Percentiles rank a stretch among this genome's conserved stretches.
These are phyloP conservation scores for Eupithecia tripunctaria DNA, from an alignment of 2,888 invertebrate genomes.

Conservation along the genomic window DNA sequence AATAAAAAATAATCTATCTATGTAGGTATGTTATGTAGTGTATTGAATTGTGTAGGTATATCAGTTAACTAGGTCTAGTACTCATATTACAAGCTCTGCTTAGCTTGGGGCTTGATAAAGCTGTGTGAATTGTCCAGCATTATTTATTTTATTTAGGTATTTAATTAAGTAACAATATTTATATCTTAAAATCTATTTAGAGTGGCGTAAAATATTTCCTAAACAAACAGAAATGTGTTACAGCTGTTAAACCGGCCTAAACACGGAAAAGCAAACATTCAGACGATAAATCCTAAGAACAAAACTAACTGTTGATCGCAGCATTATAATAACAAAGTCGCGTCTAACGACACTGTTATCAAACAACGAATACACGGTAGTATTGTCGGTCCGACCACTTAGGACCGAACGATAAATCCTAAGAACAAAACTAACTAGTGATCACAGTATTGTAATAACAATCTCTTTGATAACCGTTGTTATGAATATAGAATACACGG, in stretches of 20 bases:
- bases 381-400: not conserved
- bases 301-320: conserved; percentile 10
- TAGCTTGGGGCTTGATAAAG: too few relatives aligned
- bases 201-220: not conserved
- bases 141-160: too few relatives aligned
- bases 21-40: too few relatives aligned
- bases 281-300: conserved; percentile 1
- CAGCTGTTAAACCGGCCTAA: not conserved
- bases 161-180: conserved; percentile 3
- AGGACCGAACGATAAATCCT: not conserved
- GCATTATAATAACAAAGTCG: conserved; percentile 6
- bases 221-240: not conserved
- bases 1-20: too few relatives aligned
- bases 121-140: too few relatives aligned
- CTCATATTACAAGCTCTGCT: too few relatives aligned
- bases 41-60: too few relatives aligned
- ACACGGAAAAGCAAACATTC: conserved; percentile 10
- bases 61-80: too few relatives aligned
- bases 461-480: not conserved
- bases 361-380: not conserved
- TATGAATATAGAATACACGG: not conserved
- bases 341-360: conserved; percentile 3
- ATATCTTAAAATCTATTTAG: not conserved
- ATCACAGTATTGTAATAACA: conserved; percentile 4
- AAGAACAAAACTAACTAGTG: not conserved